Evolutionary conservation across 1,140 invertebrate species (phyloP), one percentile per base, ranked within the genome.

Genomic region (Pseudomyrmex dendroicus): DNA sequence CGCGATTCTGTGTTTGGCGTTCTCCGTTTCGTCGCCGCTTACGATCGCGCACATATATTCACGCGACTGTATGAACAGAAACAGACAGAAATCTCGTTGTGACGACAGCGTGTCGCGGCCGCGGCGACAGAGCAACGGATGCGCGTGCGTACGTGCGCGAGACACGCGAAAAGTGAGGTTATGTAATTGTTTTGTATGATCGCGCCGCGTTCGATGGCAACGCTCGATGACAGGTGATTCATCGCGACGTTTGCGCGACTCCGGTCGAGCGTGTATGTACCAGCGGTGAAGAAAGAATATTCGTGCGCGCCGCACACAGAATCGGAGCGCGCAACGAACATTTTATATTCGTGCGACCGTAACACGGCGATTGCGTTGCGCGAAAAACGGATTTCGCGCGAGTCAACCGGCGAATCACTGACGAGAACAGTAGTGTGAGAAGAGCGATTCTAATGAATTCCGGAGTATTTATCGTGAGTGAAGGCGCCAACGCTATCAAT

Each of bases 181-280:
- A 91, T 90, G 89, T 83, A 86, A 90, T 84, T 90, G 87, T 90
- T 89, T 89, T 64, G 50, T 44, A 67, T 54, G 80, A 89, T 44
- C 12, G 76, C 61, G 77, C 77, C 70, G 68, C 74, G 84, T 88
- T 89, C 83, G 82, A 89, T 89, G 80, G 62, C 63, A 56, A 73
- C 63, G 86, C 83, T 89, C 87, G 73, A 86, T 83, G 83, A 80
- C 85, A 88, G 76, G 72, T 88, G 82, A 83, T 76, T 80, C 48
- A 48, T 64, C 44, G 35, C 25, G 48, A 15, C 46, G 66, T 17
- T 56, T 66, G 76, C 56, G 86, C 57, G 68, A 74, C 3, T 15
- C 44, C 13, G n/a, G 8, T 17, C 15, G 48, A n/a, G 15, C 46
- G 61, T 35, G 48, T n/a, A 2, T 35, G 48, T n/a, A 2, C 2